Evolutionary conservation across 2,113 vertebrate genomes (phyloP).

Genomic region (Lepus timidus): DNA sequence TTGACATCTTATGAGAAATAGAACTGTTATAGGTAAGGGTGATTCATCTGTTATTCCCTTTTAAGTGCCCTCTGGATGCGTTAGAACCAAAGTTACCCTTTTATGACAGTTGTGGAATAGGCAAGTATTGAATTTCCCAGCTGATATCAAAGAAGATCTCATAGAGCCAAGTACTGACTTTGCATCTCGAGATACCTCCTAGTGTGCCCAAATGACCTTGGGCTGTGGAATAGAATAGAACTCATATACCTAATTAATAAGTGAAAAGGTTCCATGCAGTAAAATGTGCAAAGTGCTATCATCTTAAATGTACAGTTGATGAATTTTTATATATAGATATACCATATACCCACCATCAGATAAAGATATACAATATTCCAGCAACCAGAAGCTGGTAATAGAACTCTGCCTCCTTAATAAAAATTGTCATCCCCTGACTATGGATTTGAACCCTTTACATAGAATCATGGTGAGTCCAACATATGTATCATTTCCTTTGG

Average conservation of each 20-base stretch:
- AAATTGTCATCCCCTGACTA: neutral
- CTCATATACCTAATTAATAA: slow-evolving; percentile 25
- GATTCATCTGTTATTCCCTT: slow-evolving; percentile 8
- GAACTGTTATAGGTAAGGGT: slow-evolving; percentile 11
- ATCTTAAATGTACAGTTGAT: neutral
- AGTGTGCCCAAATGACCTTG: neutral
- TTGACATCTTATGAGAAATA: neutral
- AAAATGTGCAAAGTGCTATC: neutral
- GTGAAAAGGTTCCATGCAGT: neutral
- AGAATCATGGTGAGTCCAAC: neutral
- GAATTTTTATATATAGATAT: neutral
- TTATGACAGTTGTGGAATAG: slow-evolving; percentile 8
- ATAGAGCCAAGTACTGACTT: neutral
- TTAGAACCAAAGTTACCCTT: slow-evolving; percentile 38
- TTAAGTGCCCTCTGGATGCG: neutral
- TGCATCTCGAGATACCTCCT: neutral
- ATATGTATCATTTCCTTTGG: slow-evolving; percentile 36
- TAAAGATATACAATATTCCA: neutral
- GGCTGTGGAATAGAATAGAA: neutral
- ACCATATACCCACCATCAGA: neutral
- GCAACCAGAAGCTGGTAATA: neutral
- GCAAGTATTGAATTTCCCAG: neutral
- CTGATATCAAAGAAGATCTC: neutral
- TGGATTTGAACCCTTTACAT: neutral
- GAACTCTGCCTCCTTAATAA: slow-evolving; percentile 16